phyloP scores from a whole-genome alignment of 2,113 vertebrate species.

The Lonchura striata region DNA sequence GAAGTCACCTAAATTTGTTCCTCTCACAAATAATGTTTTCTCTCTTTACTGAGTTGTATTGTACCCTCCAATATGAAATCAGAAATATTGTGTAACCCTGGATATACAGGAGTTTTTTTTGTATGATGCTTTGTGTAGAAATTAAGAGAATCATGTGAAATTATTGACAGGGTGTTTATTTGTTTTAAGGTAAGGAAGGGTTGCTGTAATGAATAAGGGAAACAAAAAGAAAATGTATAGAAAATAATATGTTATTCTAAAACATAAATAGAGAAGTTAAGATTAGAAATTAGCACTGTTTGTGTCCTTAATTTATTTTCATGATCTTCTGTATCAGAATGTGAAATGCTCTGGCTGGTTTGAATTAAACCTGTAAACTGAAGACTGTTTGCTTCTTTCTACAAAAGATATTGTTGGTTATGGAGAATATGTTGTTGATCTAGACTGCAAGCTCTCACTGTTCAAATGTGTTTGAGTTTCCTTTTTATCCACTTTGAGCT shows the following conservation, averaged over 20 bases:
- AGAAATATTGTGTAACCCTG: background rate
- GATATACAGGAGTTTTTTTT: background rate
- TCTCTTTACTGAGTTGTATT: background rate
- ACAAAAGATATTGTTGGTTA: background rate
- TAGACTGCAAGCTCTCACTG: background rate
- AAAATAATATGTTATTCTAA: background rate
- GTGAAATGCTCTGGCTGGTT: background rate
- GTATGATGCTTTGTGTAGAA: background rate
- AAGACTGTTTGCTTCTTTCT: background rate
- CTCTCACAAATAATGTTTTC: background rate
- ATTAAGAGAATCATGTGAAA: background rate
- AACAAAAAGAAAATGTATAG: background rate
- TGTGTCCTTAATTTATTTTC: background rate
- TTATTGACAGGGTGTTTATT: background rate
- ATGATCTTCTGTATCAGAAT: background rate
- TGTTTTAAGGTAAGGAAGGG: background rate
- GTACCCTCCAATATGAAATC: background rate
- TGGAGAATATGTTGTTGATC: background rate
- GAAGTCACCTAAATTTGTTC: background rate
- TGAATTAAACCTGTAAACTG: conserved; percentile 29
- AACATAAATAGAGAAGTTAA: background rate
- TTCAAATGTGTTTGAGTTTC: background rate
- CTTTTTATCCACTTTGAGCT: background rate
- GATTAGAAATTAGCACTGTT: background rate
- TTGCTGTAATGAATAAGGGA: background rate